Base-by-base conservation (phyloP, 1,140 invertebrate genomes). In the Hermatobates lingyangjiaoensis region DNA sequence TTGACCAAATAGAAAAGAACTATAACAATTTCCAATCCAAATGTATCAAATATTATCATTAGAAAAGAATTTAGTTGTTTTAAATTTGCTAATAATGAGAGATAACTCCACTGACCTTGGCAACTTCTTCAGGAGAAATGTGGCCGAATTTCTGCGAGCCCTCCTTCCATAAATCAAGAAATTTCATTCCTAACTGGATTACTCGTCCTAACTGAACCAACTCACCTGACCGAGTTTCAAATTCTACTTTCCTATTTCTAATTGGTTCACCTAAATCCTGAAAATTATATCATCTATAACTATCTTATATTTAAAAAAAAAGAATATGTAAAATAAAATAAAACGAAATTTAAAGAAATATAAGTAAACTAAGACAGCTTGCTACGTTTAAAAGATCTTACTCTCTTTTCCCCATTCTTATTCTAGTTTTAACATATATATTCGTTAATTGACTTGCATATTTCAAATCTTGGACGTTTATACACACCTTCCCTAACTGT, bases 71-170 rank as follows among this genome's bases (percentile, higher is more conserved):
- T 34, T 7, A 10, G 30, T 10, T 10, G 7, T n/a, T n/a, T 10
- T 7, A 34, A 7, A 34, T 34, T 34, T 34, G 7, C 7, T n/a
- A 10, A 10, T 10, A 10, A 34, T 7, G 7, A 34, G 30, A 20
- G 42, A 23, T 44, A 12, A 39, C n/a, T 40, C 7, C 27, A 34
- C 21, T 50, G 21, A 61, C 56, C 28, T 58, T 59, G 0, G 45
- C 38, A 3, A 91, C 69, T 56, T 95, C 90, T 5, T 77, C 79
- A 24, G 79, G 76, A 3, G 81, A 76, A 21, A 95, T 65, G 62
- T 96, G 91, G 45, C 76, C 70, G 64, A 83, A 95, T 62, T 87
- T 87, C 48, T 80, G 72, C 61, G 87, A 82, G 2, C 81, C 80
- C 38, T 74, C 71, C 24, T 72, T 71, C 57, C 59, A 71, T 38